phyloP scores from a whole-genome alignment of 1,140 invertebrate genomes.

The Argopecten irradians region DNA sequence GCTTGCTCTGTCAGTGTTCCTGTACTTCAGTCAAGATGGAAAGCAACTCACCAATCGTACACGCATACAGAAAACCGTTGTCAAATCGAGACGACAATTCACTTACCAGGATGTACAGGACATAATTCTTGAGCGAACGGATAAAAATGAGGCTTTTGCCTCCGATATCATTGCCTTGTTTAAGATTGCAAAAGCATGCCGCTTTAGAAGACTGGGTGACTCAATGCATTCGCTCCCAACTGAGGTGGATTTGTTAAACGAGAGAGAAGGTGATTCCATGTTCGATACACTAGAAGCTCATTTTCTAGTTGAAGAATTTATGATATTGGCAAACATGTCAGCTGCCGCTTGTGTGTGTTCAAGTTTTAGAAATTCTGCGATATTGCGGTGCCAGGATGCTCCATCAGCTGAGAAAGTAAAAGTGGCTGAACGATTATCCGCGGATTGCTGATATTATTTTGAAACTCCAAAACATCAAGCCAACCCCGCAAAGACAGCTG shows the following conservation, averaged over 20 bases:
- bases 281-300: conserved; percentile 65
- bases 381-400: conserved; percentile 34
- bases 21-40: conserved; percentile 54
- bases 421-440: conserved; percentile 27
- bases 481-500: neutral
- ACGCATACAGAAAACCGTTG: conserved; percentile 49
- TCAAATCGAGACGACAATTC: conserved; percentile 57
- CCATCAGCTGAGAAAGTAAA: conserved; percentile 32
- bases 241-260: conserved; percentile 48
- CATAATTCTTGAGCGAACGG: conserved; percentile 52
- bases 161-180: conserved; percentile 53
- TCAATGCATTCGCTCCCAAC: conserved; percentile 55
- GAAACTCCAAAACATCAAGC: conserved; percentile 3
- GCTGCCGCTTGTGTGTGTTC: conserved; percentile 26
- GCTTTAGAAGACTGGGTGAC: conserved; percentile 55
- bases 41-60: conserved; percentile 25
- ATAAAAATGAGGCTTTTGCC: conserved; percentile 19
- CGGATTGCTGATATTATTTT: conserved; percentile 33
- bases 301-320: conserved; percentile 66
- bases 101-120: conserved; percentile 63
- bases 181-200: conserved; percentile 54
- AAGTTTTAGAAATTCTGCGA: conserved; percentile 37
- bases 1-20: conserved; percentile 64
- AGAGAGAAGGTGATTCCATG: conserved; percentile 44
- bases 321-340: conserved; percentile 44